A percentile compares a stretch with the other conserved stretches of the same genome.
Evolutionary conservation across 2,797 vertebrate genomes (phyloP).

Genomic region (Loris lydekkerianus): DNA sequence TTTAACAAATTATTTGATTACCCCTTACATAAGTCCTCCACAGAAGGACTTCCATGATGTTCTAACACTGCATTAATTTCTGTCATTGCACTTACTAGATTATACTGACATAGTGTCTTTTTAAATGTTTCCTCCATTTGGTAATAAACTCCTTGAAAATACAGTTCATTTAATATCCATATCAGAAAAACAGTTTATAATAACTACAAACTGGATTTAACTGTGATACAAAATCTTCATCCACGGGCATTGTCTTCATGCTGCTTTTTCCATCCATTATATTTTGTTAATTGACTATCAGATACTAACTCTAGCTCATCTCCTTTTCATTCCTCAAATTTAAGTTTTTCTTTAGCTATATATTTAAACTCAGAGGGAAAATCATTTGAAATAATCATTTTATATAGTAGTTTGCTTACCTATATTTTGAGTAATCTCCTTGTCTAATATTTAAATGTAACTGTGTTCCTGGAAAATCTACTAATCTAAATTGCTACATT

Average conservation of each 20-base stretch:
- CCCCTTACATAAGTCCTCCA: background rate
- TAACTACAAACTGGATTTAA: background rate
- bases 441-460: background rate
- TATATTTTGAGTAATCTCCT: background rate
- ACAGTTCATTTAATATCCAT: background rate
- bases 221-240: rapidly evolving
- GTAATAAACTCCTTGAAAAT: background rate
- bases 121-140: background rate
- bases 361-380: background rate
- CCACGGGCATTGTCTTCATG: background rate
- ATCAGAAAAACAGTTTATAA: background rate
- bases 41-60: background rate
- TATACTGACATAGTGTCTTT: background rate
- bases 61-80: background rate
- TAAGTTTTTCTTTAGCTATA: background rate
- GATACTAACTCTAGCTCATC: background rate
- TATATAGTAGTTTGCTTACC: background rate
- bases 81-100: background rate
- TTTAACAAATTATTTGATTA: slow-evolving; percentile 52
- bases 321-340: background rate
- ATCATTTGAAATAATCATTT: background rate
- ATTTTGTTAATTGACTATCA: background rate
- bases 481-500: background rate
- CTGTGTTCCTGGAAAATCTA: background rate
- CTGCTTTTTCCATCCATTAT: background rate